phyloP scores from a whole-genome alignment of 2,797 vertebrate species.

The Kryptopterus vitreolus region DNA sequence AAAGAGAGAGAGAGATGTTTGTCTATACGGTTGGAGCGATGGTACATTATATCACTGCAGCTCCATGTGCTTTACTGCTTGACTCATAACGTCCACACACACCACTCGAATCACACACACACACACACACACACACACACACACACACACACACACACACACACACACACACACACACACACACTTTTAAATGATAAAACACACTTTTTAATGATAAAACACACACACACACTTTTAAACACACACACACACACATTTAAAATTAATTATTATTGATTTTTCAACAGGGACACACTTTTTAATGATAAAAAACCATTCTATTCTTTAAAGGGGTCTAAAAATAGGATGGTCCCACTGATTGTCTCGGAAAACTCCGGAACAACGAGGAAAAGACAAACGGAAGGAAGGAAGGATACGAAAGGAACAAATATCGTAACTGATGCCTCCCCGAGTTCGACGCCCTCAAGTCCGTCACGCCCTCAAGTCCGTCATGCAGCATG shows the following conservation, averaged over 20 bases:
- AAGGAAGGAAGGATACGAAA: background rate
- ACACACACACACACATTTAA: background rate
- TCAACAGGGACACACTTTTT: background rate
- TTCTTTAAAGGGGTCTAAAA: background rate
- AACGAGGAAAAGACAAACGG: background rate
- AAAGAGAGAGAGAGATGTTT: conserved; percentile 6
- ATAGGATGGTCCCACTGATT: background rate
- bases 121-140: background rate
- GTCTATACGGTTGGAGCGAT: conserved; percentile 8
- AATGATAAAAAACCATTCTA: background rate
- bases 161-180: background rate
- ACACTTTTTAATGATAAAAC: no score
- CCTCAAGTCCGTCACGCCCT: no score
- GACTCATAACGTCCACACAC: background rate
- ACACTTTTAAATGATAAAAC: no score
- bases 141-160: background rate
- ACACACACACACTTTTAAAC: background rate
- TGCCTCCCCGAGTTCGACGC: background rate
- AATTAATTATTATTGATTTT: no score
- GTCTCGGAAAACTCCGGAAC: background rate
- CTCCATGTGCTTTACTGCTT: background rate
- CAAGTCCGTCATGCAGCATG: background rate
- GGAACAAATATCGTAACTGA: background rate
- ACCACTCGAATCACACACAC: background rate
- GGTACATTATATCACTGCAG: conserved; percentile 15